These are phyloP conservation scores for Thera obeliscata DNA, from an alignment of 2,888 invertebrate species.

Conservation along the genomic window DNA sequence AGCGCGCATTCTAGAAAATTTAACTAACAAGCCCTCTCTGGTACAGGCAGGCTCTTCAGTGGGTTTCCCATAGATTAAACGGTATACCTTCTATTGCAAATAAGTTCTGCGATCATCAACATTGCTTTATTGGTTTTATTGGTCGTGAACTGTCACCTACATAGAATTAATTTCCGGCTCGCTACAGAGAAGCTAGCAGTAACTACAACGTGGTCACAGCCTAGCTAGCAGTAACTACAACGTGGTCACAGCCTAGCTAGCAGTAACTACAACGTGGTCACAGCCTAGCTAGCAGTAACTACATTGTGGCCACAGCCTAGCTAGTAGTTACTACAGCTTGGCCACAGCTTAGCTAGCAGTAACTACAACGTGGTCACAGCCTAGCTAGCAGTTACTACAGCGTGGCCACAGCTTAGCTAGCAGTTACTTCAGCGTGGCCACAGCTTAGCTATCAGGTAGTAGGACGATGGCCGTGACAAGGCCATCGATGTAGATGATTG, in stretches of 20 bases:
- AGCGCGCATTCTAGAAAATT: too few species aligned
- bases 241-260: slow-evolving; percentile 3
- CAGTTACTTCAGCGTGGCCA: background rate
- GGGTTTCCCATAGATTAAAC: too few species aligned
- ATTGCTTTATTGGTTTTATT: background rate
- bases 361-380: background rate
- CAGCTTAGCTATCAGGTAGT: slow-evolving; percentile 1
- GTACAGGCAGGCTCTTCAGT: too few species aligned
- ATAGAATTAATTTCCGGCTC: slow-evolving; percentile 10
- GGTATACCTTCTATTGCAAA: background rate
- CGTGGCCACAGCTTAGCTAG: background rate
- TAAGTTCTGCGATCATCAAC: background rate
- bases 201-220: slow-evolving; percentile 1
- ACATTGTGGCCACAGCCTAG: background rate
- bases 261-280: background rate
- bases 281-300: background rate
- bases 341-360: slow-evolving; percentile 9
- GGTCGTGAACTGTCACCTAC: slow-evolving; percentile 9
- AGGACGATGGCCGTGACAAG: slow-evolving; percentile 1
- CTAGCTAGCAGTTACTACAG: too few species aligned
- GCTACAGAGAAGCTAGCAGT: background rate
- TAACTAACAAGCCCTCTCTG: too few species aligned
- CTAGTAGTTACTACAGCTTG: background rate
- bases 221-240: too few species aligned
- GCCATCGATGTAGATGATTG: slow-evolving; percentile 2